Evolutionary conservation across 2,797 vertebrate species (phyloP).

Genomic region (Alcedo atthis): DNA sequence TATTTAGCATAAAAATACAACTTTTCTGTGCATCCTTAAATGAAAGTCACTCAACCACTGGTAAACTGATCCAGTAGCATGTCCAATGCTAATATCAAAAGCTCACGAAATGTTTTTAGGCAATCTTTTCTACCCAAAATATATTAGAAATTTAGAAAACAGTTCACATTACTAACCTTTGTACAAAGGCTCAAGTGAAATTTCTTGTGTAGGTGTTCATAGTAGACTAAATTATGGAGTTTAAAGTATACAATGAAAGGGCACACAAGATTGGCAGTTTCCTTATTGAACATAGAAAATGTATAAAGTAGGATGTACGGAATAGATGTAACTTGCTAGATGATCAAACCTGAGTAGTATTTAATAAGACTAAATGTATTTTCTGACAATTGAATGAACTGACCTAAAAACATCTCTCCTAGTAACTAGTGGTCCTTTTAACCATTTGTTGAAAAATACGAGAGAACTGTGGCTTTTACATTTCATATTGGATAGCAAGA

Average conservation of each 20-base stretch:
- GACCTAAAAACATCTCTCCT: constrained; percentile 77
- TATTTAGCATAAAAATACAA: constrained; percentile 23
- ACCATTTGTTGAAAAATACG: constrained; percentile 69
- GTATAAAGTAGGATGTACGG: constrained; percentile 74
- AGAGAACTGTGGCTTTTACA: constrained; percentile 62
- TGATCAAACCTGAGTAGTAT: constrained; percentile 79
- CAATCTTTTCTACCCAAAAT: constrained; percentile 74
- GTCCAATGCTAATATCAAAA: constrained; percentile 58
- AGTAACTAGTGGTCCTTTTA: constrained; percentile 78
- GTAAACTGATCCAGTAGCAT: constrained; percentile 34
- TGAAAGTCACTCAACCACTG: constrained; percentile 63
- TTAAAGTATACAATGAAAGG: constrained; percentile 70
- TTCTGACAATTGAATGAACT: constrained; percentile 73
- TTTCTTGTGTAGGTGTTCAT: constrained; percentile 56
- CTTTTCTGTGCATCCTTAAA: constrained; percentile 54
- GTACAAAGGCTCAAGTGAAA: constrained; percentile 73
- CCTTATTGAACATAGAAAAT: constrained; percentile 73
- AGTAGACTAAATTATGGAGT: constrained; percentile 60
- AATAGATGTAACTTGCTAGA: constrained; percentile 71
- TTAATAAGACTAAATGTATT: constrained; percentile 68
- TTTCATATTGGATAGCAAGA: constrained; percentile 62
- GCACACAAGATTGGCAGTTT: constrained; percentile 78
- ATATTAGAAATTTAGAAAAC: constrained; percentile 64
- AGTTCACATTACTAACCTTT: constrained; percentile 69
- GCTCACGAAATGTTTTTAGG: constrained; percentile 79